These are phyloP conservation scores for Patella pellucida DNA, from an alignment of 2,888 invertebrate genomes.

Conservation along the genomic window DNA sequence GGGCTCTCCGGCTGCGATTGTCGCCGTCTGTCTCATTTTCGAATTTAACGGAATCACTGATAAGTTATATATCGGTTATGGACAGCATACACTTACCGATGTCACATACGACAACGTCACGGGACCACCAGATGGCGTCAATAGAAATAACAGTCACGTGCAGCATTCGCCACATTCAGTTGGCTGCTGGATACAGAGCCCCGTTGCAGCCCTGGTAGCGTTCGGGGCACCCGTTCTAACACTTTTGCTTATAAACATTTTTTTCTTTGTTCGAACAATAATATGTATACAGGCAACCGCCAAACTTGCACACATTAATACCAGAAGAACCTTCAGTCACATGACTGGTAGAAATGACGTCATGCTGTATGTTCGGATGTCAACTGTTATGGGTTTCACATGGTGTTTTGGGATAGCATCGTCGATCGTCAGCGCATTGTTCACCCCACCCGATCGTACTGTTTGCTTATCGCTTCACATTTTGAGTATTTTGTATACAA, in stretches of 20 bases:
- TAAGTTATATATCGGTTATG: constrained; percentile 50
- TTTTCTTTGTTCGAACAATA: constrained; percentile 58
- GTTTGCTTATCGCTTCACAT: constrained; percentile 53
- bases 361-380: constrained; percentile 62
- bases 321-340: constrained; percentile 44
- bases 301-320: constrained; percentile 43
- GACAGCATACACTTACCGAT: background rate
- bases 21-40: constrained; percentile 58
- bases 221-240: constrained; percentile 60
- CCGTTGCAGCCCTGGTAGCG: constrained; percentile 53
- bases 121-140: background rate
- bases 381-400: constrained; percentile 65
- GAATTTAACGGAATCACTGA: constrained; percentile 53
- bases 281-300: constrained; percentile 53
- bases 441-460: constrained; percentile 35
- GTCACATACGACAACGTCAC: background rate
- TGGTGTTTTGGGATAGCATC: constrained; percentile 64
- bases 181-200: constrained; percentile 62
- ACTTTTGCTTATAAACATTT: constrained; percentile 51
- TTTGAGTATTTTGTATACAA: constrained; percentile 54
- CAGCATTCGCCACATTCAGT: background rate
- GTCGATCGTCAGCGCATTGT: constrained; percentile 54
- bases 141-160: background rate
- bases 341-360: constrained; percentile 57
- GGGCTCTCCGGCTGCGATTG: constrained; percentile 77